Percentiles rank a stretch among this genome's conserved stretches.
Evolutionary conservation across 2,113 vertebrate species (phyloP).

Genomic region (Pterocles burchelli): DNA sequence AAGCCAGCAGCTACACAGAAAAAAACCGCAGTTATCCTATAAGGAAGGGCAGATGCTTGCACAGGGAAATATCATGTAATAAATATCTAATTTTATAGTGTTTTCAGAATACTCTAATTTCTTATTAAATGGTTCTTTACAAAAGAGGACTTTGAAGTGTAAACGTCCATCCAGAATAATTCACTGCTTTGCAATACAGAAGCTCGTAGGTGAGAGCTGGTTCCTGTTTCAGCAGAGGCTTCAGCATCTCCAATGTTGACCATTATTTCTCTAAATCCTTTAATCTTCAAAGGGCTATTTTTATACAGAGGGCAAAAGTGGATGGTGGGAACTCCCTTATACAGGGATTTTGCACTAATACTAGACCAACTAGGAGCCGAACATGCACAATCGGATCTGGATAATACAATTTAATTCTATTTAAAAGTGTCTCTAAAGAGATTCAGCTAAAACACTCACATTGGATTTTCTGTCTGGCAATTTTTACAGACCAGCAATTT

Average conservation of each 20-base stretch:
- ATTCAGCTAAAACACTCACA: constrained; percentile 28
- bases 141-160: not conserved
- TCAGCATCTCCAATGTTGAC: not conserved
- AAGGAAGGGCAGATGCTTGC: not conserved
- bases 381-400: constrained; percentile 49
- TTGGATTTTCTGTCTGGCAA: constrained; percentile 23
- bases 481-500: constrained; percentile 38
- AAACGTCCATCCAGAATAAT: not conserved
- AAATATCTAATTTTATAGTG: not conserved
- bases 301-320: constrained; percentile 33
- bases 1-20: not conserved
- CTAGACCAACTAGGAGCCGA: constrained; percentile 33
- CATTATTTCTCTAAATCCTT: constrained; percentile 31
- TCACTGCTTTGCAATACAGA: not conserved
- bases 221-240: not conserved
- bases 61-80: not conserved
- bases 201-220: not conserved
- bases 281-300: constrained; percentile 34
- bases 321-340: constrained; percentile 4
- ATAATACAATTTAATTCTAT: constrained; percentile 60
- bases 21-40: not conserved
- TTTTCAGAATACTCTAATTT: not conserved
- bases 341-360: constrained; percentile 35
- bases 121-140: not conserved
- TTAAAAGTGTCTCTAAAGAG: constrained; percentile 59